These are phyloP conservation scores for Bellardia bayeri DNA, from an alignment of 2,888 invertebrate species.

Conservation along the genomic window DNA sequence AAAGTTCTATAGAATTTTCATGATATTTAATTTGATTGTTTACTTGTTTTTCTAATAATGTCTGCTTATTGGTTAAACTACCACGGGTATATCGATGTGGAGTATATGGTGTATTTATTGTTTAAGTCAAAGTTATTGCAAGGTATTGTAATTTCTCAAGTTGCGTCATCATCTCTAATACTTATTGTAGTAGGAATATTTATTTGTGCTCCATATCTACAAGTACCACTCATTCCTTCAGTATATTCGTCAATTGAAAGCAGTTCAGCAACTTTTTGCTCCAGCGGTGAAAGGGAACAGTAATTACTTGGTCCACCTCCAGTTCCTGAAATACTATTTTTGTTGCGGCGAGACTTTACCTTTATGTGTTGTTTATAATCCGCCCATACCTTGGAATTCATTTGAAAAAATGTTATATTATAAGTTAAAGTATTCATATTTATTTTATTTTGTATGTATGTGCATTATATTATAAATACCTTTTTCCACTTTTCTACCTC, in stretches of 20 bases:
- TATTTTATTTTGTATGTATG: no score
- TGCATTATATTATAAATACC: no score
- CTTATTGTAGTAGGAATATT: neutral
- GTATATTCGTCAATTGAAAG: neutral
- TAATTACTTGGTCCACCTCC: no score
- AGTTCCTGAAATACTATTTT: no score
- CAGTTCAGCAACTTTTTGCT: neutral
- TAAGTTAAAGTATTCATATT: no score
- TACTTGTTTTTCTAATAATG: slow-evolving; percentile 19
- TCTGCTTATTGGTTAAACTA: neutral
- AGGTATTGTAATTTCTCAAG: neutral
- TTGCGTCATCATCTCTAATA: neutral
- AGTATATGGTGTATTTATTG: neutral
- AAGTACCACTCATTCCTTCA: slow-evolving; percentile 11
- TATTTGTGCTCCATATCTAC: neutral
- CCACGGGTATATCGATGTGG: no score
- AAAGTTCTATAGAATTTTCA: neutral
- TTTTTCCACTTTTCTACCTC: no score
- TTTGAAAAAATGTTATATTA: no score
- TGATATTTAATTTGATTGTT: slow-evolving; percentile 26
- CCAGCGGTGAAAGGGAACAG: no score
- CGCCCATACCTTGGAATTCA: no score
- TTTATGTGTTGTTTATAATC: no score
- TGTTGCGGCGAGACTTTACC: no score
- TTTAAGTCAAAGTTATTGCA: neutral